Evolutionary conservation across 2,113 vertebrate genomes (phyloP), one percentile per base, ranked within the genome.

Genomic region (Pseudopipra pipra): DNA sequence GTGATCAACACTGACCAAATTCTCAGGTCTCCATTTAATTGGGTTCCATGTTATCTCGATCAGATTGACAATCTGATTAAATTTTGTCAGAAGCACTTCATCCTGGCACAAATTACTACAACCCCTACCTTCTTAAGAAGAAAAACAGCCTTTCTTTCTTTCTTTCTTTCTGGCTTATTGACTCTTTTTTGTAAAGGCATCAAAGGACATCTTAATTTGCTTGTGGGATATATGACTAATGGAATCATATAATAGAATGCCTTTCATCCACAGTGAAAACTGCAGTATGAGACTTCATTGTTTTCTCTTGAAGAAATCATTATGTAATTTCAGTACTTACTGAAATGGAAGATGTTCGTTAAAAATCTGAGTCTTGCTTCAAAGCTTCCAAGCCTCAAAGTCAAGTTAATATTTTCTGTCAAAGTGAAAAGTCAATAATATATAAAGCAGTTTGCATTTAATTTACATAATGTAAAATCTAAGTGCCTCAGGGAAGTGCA

Each of bases 141-240:
- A 77, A 84, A 77, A 85, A 52, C 37, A 72, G 12, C 20, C 44
- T 89, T 77, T 68, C 24, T 89, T 68, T 77, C 59, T 71, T 71
- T n/a, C n/a, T n/a, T n/a, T 78, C 59, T 67, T 71, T 78, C 52
- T 87, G 70, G 22, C 21, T 78, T 65, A 63, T 72, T 87, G 77
- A 82, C 62, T 95, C 2, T 0, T 44, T 85, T 85, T 92, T 70
- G 37, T 82, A 46, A 81, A 56, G 70, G 62, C 74, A 75, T 93
- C 37, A 82, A 91, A 92, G 76, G 41, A 79, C 74, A 66, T 65
- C 74, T 94, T 85, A 54, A 94, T 94, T 89, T 91, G 15, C 67
- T 93, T 87, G 54, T 85, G 49, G 44, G 25, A 43, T 82, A 33
- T 14, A 30, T 87, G 89, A 89, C n/a, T 93, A 82, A 78, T 61